Evolutionary conservation across 2,113 vertebrate species (phyloP).

Genomic region (Pseudorhombus dupliciocellatus): DNA sequence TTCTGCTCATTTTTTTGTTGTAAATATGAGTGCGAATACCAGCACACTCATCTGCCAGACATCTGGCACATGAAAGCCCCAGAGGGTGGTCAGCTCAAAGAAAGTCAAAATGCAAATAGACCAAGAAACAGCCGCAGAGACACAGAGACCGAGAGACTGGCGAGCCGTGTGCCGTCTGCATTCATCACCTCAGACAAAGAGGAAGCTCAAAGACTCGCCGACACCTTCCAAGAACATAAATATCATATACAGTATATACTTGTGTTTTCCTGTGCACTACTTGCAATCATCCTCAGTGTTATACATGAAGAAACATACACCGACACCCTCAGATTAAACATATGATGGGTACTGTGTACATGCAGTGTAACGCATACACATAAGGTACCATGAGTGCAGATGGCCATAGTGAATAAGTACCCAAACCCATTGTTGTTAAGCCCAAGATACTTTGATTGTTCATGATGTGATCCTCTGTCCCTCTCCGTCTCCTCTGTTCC

Average conservation of each 20-base stretch:
- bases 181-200: background rate
- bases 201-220: background rate
- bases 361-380: background rate
- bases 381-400: slow-evolving; percentile 48
- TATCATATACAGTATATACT: background rate
- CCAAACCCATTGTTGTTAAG: background rate
- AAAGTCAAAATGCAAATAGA: slow-evolving; percentile 21
- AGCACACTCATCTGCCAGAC: slow-evolving; percentile 42
- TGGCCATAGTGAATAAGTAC: slow-evolving; percentile 55
- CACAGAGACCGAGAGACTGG: background rate
- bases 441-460: background rate
- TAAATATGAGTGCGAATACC: background rate
- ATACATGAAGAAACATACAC: background rate
- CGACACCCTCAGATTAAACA: background rate
- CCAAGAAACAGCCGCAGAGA: background rate
- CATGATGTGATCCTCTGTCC: slow-evolving; percentile 3
- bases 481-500: slow-evolving; percentile 13
- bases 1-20: background rate
- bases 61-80: slow-evolving; percentile 75
- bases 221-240: background rate
- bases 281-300: background rate
- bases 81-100: slow-evolving; percentile 67
- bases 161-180: background rate
- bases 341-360: no score
- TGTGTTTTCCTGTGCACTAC: background rate